Evolutionary conservation across 30 jellyfish, hydroid and myxozoan species (phyloP), one percentile per base, ranked within the genome.

Genomic region (Aurelia sp.): DNA sequence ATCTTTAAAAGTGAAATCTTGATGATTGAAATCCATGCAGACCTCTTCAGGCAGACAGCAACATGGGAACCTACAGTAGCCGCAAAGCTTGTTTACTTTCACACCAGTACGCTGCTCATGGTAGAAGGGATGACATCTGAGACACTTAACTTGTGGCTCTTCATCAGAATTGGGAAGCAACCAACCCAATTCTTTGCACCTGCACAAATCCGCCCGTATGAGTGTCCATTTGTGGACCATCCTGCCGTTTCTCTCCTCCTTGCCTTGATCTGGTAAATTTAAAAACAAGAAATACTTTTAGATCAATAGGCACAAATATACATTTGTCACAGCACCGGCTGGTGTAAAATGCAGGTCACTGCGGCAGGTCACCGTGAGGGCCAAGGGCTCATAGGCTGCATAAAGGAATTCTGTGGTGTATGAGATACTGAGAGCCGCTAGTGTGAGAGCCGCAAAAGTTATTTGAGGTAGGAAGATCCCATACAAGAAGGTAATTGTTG

Each of bases 41-140:
- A 59, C 68, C 13, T 59, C 68, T 59, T 59, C 68, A 59, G 68
- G 68, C 11, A 59, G 68, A 11, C 68, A 59, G 68, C 68, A 59
- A 59, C 68, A 59, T 59, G 11, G 68, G 68, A 59, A 59, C 13
- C 13, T 59, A 1, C 3, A 6, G 5, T 59, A 13, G 4, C 67
- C 68, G 52, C 12, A 1, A 4, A 4, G 52, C 12, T 5, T 41
- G 52, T 6, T 12, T 2, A 59, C 24, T 7, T 59, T 59, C 13
- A 59, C 24, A 12, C 68, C 68, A 59, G 68, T 30, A 59, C 68
- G 13, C 68, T 59, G 68, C 24, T 6, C 68, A 12, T 59, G 68
- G 68, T 59, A 59, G 68, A 4, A 59, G 1, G 13, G 68, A 59
- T 59, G 68, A 30, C 68, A 59, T 21, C 68, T 59, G 8, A 27